phyloP scores from a whole-genome alignment of 2,888 invertebrate genomes.

The Caenorhabditis imperialis region DNA sequence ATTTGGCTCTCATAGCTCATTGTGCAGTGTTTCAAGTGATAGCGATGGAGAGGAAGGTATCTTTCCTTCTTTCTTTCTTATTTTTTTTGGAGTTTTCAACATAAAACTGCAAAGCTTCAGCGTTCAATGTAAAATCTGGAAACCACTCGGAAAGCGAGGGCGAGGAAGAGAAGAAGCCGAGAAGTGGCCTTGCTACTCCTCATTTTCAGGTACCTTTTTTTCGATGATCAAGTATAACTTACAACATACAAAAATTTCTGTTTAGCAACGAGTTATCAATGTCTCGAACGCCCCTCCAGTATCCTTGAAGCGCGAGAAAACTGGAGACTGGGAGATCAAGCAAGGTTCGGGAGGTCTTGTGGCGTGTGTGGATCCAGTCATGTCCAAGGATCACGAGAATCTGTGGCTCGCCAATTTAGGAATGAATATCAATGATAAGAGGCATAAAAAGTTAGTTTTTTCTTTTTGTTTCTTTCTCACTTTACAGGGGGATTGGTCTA shows the following conservation, averaged over 20 bases:
- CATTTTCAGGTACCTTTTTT: slow-evolving; percentile 65
- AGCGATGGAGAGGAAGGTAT: slow-evolving; percentile 56
- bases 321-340: slow-evolving; percentile 75
- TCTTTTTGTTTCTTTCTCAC: too few species aligned
- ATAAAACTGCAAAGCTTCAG: slow-evolving; percentile 13
- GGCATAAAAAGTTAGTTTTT: slow-evolving; percentile 50
- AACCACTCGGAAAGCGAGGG: slow-evolving; percentile 47
- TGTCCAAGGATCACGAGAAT: slow-evolving; percentile 76
- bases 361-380: slow-evolving; percentile 78
- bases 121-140: slow-evolving; percentile 11
- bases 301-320: slow-evolving; percentile 72
- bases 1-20: slow-evolving; percentile 31
- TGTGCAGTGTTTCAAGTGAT: slow-evolving; percentile 49
- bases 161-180: slow-evolving; percentile 53
- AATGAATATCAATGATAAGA: slow-evolving; percentile 73
- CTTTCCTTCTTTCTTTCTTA: too few species aligned
- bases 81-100: too few species aligned
- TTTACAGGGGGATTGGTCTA: too few species aligned
- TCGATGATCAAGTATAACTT: background rate
- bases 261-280: slow-evolving; percentile 78
- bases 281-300: slow-evolving; percentile 78
- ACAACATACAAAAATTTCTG: slow-evolving; percentile 6
- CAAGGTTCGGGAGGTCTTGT: slow-evolving; percentile 76
- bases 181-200: slow-evolving; percentile 70
- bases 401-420: slow-evolving; percentile 78